phyloP scores from a whole-genome alignment of 2,113 vertebrate genomes.

The Ammodytes marinus region DNA sequence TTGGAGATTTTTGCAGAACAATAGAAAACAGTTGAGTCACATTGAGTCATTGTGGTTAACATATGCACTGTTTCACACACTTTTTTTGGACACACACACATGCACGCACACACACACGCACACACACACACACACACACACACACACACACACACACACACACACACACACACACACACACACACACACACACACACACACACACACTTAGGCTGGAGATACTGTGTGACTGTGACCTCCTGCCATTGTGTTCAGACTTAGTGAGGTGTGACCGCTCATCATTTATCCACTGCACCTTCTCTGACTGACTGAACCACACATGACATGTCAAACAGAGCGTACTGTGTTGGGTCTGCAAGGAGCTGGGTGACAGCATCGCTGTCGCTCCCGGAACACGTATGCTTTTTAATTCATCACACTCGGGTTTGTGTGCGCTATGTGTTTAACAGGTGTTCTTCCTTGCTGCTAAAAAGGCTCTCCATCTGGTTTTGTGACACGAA shows the following conservation, averaged over 20 bases:
- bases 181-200: constrained; percentile 18
- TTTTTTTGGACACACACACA: background rate
- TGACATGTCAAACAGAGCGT: constrained; percentile 44
- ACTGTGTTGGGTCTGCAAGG: constrained; percentile 10
- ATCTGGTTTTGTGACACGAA: constrained; percentile 42
- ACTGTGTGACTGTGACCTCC: constrained; percentile 48
- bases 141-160: constrained; percentile 20
- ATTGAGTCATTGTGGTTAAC: constrained; percentile 31
- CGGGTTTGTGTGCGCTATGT: constrained; percentile 24
- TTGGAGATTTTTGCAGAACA: background rate
- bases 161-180: constrained; percentile 15
- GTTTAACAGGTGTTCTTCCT: constrained; percentile 68
- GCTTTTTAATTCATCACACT: constrained; percentile 13
- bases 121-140: constrained; percentile 7
- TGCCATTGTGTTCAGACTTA: constrained; percentile 39
- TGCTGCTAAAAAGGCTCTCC: constrained; percentile 49
- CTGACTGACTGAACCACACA: constrained; percentile 47
- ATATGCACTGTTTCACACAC: constrained; percentile 33
- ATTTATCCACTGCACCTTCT: constrained; percentile 35
- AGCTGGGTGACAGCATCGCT: constrained; percentile 23
- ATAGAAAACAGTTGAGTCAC: constrained; percentile 29
- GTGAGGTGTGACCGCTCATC: constrained; percentile 43
- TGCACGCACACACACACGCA: constrained; percentile 11
- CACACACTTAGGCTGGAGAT: background rate
- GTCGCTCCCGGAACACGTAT: constrained; percentile 6